Percentiles rank a stretch among this genome's conserved stretches.
phyloP scores from a whole-genome alignment of 1,140 invertebrate genomes.

The Drosophila orosa region DNA sequence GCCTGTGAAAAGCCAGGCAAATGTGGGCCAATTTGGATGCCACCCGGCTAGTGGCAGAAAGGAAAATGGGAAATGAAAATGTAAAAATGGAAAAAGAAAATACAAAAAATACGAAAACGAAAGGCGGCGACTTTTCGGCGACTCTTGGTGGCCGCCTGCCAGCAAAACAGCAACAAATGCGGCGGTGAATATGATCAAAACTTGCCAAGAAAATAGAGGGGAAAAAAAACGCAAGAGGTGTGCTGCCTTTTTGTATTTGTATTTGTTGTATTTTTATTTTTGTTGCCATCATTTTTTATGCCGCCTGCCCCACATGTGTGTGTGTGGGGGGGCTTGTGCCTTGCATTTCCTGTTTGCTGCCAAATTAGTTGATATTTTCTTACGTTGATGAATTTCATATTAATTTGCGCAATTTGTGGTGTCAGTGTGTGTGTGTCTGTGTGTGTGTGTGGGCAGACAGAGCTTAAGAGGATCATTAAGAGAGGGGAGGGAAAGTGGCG shows the following conservation, averaged over 20 bases:
- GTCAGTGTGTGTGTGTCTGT: neutral
- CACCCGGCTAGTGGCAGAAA: constrained; percentile 59
- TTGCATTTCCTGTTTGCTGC: constrained; percentile 75
- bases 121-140: constrained; percentile 23
- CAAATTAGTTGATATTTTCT: constrained; percentile 58
- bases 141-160: constrained; percentile 67
- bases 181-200: constrained; percentile 43
- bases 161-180: constrained; percentile 33
- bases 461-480: constrained; percentile 32
- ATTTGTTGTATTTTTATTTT: neutral
- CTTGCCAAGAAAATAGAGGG: constrained; percentile 42
- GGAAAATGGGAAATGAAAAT: constrained; percentile 31
- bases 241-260: neutral
- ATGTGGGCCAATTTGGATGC: constrained; percentile 77
- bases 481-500: neutral
- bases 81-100: neutral
- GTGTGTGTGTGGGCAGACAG: constrained; percentile 9
- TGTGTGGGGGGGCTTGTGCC: constrained; percentile 20
- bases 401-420: constrained; percentile 68
- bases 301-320: constrained; percentile 57
- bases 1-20: constrained; percentile 35
- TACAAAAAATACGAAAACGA: constrained; percentile 5
- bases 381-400: constrained; percentile 69
- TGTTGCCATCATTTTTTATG: constrained; percentile 41
- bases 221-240: neutral